Percentiles rank a stretch among this genome's conserved stretches.
Evolutionary conservation across 1,140 invertebrate genomes (phyloP).

Genomic region (Aphelenchoides avenae): DNA sequence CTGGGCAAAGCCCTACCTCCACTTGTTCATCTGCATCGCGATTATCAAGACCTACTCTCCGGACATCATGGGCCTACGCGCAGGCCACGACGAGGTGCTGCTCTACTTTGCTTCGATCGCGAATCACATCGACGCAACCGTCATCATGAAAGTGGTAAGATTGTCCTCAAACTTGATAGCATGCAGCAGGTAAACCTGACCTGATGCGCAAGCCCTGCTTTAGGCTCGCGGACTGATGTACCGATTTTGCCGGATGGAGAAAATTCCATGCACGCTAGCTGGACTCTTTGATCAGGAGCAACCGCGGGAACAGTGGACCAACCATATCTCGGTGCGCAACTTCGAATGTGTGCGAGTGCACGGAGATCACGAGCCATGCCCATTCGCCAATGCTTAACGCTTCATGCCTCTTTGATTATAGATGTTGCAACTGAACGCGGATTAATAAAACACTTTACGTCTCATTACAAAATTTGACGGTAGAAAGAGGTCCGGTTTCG

Average conservation of each 20-base stretch:
- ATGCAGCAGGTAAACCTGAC: conserved; percentile 5
- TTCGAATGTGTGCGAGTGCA: conserved; percentile 49
- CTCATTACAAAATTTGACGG: too few species aligned
- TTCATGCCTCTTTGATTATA: too few species aligned
- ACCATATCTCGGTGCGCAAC: conserved; percentile 31
- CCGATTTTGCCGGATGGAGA: conserved; percentile 76
- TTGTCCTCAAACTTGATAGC: conserved; percentile 8
- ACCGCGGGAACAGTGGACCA: conserved; percentile 48
- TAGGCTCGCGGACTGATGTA: conserved; percentile 79
- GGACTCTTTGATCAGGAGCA: conserved; percentile 70
- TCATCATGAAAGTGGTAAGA: conserved; percentile 75
- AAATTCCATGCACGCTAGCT: conserved; percentile 80
- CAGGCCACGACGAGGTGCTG: conserved; percentile 85
- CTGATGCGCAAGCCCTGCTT: conserved; percentile 28
- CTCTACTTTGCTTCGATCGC: conserved; percentile 87
- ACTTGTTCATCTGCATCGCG: conserved; percentile 81
- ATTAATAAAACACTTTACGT: too few species aligned
- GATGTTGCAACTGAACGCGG: too few species aligned
- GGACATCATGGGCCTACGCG: conserved; percentile 76
- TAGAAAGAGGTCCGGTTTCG: too few species aligned
- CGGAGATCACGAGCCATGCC: conserved; percentile 46
- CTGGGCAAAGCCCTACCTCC: conserved; percentile 91
- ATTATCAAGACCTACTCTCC: conserved; percentile 86
- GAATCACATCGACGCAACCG: conserved; percentile 88
- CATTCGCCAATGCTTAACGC: too few species aligned